These are phyloP conservation scores for Lates japonicus DNA, from an alignment of 2,797 vertebrate species.

Conservation along the genomic window DNA sequence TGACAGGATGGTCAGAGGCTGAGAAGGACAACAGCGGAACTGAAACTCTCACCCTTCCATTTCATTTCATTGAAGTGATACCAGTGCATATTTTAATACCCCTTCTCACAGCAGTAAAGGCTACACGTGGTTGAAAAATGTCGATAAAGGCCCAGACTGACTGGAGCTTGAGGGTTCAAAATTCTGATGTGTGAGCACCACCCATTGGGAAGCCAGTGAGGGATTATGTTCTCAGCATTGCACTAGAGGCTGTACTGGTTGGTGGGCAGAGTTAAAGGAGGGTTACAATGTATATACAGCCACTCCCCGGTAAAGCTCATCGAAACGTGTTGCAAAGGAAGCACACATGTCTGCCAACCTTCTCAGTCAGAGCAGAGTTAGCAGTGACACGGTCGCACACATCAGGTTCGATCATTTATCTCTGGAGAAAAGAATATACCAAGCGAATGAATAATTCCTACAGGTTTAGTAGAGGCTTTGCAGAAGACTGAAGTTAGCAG, in stretches of 20 bases:
- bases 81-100: background rate
- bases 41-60: constrained; percentile 24
- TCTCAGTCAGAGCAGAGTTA: background rate
- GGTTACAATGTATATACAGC: background rate
- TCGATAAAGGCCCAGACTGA: background rate
- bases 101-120: background rate
- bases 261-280: background rate
- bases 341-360: background rate
- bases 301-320: background rate
- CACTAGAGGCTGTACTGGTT: background rate
- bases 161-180: background rate
- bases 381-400: background rate
- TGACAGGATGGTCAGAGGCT: constrained; percentile 18
- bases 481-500: background rate
- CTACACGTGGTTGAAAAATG: background rate
- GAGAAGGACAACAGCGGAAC: constrained; percentile 21
- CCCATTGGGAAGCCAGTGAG: background rate
- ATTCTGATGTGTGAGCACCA: too few species aligned
- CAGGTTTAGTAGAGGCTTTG: background rate
- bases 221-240: background rate
- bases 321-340: background rate
- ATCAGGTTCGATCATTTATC: background rate
- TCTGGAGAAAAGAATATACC: background rate
- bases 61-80: constrained; percentile 13
- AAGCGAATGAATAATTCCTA: background rate